Base-by-base conservation (phyloP, 2,797 vertebrate genomes). In the Chiroxiphia lanceolata region DNA sequence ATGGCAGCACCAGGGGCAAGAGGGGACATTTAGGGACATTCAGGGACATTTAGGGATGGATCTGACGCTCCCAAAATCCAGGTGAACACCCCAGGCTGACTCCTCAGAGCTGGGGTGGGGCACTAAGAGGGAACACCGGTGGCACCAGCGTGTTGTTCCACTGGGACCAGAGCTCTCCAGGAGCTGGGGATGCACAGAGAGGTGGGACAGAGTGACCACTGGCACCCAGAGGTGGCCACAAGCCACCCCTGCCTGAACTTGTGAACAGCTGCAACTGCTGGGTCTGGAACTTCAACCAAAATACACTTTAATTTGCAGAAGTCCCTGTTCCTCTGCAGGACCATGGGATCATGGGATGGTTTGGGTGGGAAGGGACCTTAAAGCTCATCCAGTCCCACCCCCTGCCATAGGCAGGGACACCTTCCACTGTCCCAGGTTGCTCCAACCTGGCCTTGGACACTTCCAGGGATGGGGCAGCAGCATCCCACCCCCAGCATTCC, bases 181-280 rank as follows among this genome's bases (percentile, higher is more conserved):
- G 78, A 69, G 68, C 40, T 20, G 50, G n/a, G 60, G 44, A 20
- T 1, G 23, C 6, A 0, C 74, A 48, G 44, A 20, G 47, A 51
- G 61, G 63, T 8, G 5, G 1, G 11, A 72, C 38, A 36, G 26
- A 0, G 5, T 2, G 19, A n/a, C 21, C 34, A 2, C 44, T 1
- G 12, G 7, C 67, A 45, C 47, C 29, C 70, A 34, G 23, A 38
- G 25, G 1, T 0, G 38, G 78, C 48, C 44, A 26, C 29, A 26
- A 33, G 48, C 12, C 70, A 27, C 2, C 4, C 59, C 50, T 15
- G 21, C 54, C 50, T n/a, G 45, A 59, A 22, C 12, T 21, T 9
- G 34, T 12, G 20, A 69, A 40, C 42, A 71, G 51, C 36, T 31
- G 22, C 75, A 44, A n/a, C 1, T 33, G 45, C 59, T 15, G 20